Evolutionary conservation across 1,140 invertebrate species (phyloP), one percentile per base, ranked within the genome.

Genomic region (Leptinotarsa defecta): DNA sequence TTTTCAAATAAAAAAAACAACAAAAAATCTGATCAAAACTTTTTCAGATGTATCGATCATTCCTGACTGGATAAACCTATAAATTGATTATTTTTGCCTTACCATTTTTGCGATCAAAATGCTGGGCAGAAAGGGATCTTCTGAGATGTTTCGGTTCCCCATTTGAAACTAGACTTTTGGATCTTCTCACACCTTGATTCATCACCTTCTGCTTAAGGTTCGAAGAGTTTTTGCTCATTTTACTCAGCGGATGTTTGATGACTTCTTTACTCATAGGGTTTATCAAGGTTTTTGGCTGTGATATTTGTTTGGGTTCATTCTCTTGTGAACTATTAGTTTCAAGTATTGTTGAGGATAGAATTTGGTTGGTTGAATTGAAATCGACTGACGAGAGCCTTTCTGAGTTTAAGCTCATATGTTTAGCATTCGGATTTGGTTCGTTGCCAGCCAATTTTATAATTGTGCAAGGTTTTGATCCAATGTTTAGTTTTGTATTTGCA

Each of bases 41-140:
- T 43, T 43, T 11, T 43, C 34, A 43, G 8, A 43, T 43, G 2
- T 43, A 43, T 43, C 8, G 0, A 11, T 43, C 34, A 43, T 43
- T 43, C 34, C 11, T 43, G 2, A 11, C 11, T 64, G 63, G 63
- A 62, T 57, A 61, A n/a, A 22, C 48, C 3, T 17, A 24, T 13
- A 19, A 64, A 8, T 43, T 61, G 0, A n/a, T 19, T 22, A 62
- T 22, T 64, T 13, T 22, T 64, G 24, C n/a, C 63, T 65, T 34
- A 27, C 27, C 68, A 13, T 65, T 71, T 27, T 75, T 71, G 4
- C 62, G 13, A 27, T 75, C 74, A 70, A 71, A 76, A 74, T 76
- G 72, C 48, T 78, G 68, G 48, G 74, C 68, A 52, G 75, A 74
- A 52, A 78, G 19, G 17, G 77, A 78, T 15, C 74, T 65, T 11